A percentile compares a stretch with the other conserved stretches of the same genome.
Evolutionary conservation across 2,888 invertebrate genomes (phyloP).

Genomic region (Macrosiphum euphorbiae): DNA sequence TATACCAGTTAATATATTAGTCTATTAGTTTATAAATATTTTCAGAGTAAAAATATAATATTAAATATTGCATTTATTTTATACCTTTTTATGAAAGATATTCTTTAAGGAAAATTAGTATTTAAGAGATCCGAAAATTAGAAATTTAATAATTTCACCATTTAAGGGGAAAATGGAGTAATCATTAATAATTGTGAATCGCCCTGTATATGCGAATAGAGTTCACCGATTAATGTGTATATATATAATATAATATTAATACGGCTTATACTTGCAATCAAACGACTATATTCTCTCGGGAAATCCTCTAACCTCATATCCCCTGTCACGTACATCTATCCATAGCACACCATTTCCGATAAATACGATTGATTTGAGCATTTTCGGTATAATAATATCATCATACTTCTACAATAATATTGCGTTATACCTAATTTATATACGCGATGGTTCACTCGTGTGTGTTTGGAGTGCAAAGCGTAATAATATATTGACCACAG

Average conservation of each 20-base stretch:
- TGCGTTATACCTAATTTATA: not conserved
- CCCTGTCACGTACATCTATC: too few species aligned
- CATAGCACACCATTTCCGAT: too few species aligned
- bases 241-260: not conserved
- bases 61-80: too few species aligned
- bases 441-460: not conserved
- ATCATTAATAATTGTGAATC: not conserved
- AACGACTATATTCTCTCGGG: not conserved
- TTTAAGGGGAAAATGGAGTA: not conserved
- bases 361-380: not conserved
- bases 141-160: not conserved
- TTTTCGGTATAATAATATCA: not conserved
- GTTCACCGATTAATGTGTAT: not conserved
- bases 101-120: not conserved
- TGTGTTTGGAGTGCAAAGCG: not conserved
- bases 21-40: too few species aligned
- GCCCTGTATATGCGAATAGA: not conserved
- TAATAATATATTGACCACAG: not conserved
- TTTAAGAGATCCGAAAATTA: not conserved
- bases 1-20: too few species aligned
- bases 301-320: not conserved
- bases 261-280: not conserved
- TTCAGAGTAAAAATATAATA: too few species aligned
- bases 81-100: too few species aligned
- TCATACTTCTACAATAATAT: not conserved